A percentile compares a stretch with the other conserved stretches of the same genome.
Evolutionary conservation across 2,113 vertebrate genomes (phyloP).

Genomic region (Tor tambroides): DNA sequence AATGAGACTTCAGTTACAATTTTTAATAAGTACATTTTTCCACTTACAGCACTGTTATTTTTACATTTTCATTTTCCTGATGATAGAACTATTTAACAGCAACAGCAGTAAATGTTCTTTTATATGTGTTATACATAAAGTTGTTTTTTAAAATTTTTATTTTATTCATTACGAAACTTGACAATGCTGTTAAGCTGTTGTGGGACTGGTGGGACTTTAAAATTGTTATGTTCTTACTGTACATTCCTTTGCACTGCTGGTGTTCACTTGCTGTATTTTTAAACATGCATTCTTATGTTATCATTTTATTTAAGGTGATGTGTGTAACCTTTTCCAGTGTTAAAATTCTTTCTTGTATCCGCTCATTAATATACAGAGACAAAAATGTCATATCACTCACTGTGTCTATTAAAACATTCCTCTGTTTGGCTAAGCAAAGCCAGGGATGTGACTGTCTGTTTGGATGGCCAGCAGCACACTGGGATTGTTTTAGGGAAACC

Average conservation of each 20-base stretch:
- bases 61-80: background rate
- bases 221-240: background rate
- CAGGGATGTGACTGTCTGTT: background rate
- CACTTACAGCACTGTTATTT: background rate
- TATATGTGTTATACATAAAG: background rate
- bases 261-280: background rate
- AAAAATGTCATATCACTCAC: background rate
- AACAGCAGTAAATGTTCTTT: background rate
- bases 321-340: background rate
- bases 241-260: background rate
- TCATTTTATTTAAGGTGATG: background rate
- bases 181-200: background rate
- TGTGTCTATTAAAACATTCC: background rate
- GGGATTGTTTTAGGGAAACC: background rate
- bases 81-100: no score
- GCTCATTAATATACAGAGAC: background rate
- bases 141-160: background rate
- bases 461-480: background rate
- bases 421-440: background rate
- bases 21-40: background rate
- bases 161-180: background rate
- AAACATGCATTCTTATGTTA: background rate
- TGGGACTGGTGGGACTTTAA: background rate
- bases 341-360: background rate
- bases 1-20: background rate